A percentile compares a stretch with the other conserved stretches of the same genome.
phyloP scores from a whole-genome alignment of 1,140 invertebrate genomes.

The Megathymus violae region DNA sequence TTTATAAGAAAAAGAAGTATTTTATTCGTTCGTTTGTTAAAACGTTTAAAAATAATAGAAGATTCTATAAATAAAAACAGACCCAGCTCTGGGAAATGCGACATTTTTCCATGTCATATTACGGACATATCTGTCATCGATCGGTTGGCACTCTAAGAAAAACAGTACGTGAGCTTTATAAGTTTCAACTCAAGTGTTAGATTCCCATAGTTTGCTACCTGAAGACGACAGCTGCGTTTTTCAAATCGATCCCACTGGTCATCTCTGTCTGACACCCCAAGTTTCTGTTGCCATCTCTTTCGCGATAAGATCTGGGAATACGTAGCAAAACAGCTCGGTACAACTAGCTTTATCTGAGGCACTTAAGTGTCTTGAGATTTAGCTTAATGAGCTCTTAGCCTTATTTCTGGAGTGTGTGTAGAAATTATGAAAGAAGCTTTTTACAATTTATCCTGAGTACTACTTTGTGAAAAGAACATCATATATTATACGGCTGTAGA shows the following conservation, averaged over 20 bases:
- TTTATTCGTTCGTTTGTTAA: background rate
- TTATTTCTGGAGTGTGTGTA: slow-evolving; percentile 2
- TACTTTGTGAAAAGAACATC: no score
- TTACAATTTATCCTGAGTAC: no score
- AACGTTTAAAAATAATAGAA: slow-evolving; percentile 5
- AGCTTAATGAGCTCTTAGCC: slow-evolving; percentile 24
- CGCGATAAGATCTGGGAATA: slow-evolving; percentile 44
- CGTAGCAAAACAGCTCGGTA: slow-evolving; percentile 17
- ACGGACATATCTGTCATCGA: slow-evolving; percentile 17
- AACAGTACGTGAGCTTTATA: slow-evolving; percentile 33
- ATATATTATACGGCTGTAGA: no score
- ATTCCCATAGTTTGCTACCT: slow-evolving; percentile 62
- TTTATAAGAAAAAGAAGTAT: no score
- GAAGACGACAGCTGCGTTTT: slow-evolving; percentile 63
- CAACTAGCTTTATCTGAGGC: slow-evolving; percentile 19
- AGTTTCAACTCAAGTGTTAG: slow-evolving; percentile 51
- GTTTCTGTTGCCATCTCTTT: slow-evolving; percentile 43
- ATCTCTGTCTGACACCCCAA: slow-evolving; percentile 44
- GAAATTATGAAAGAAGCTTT: no score
- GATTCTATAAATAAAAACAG: slow-evolving; percentile 16
- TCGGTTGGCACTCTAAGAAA: slow-evolving; percentile 26
- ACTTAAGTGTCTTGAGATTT: slow-evolving; percentile 26
- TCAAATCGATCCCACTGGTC: slow-evolving; percentile 56
- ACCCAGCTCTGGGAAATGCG: background rate
- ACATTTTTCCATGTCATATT: slow-evolving; percentile 4